phyloP scores from a whole-genome alignment of 2,797 vertebrate species.

The Holocentrus rufus region DNA sequence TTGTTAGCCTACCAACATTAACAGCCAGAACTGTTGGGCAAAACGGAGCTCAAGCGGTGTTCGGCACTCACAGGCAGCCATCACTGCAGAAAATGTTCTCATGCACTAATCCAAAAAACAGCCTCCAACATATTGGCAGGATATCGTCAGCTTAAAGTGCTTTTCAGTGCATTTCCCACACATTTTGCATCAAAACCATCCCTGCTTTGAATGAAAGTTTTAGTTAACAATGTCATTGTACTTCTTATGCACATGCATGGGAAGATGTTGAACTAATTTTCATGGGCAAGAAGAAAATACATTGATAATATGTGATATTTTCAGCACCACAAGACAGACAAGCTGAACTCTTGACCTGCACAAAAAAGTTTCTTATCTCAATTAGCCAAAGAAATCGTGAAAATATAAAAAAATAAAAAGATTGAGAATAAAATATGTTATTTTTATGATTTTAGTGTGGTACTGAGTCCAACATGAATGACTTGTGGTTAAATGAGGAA shows the following conservation, averaged over 20 bases:
- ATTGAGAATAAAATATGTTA: background rate
- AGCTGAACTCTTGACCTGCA: background rate
- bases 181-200: background rate
- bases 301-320: background rate
- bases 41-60: slow-evolving; percentile 24
- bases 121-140: background rate
- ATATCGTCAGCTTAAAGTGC: background rate
- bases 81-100: slow-evolving; percentile 9
- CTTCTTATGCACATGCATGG: background rate
- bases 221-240: background rate
- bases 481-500: slow-evolving; percentile 23
- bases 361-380: background rate
- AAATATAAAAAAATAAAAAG: background rate
- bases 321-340: background rate
- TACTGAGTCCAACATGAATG: background rate
- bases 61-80: slow-evolving; percentile 31
- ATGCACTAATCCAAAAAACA: background rate
- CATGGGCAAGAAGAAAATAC: background rate
- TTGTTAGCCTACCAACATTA: slow-evolving; percentile 30
- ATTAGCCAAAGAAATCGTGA: background rate
- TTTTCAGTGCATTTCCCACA: background rate
- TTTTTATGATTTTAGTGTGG: background rate
- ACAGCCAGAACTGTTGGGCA: slow-evolving; percentile 35
- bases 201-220: slow-evolving; percentile 5
- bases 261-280: background rate